Percentiles rank a stretch among this genome's conserved stretches.
Conservation (phyloP, 2,888 invertebrate species). For the Drosophila merina region DNA sequence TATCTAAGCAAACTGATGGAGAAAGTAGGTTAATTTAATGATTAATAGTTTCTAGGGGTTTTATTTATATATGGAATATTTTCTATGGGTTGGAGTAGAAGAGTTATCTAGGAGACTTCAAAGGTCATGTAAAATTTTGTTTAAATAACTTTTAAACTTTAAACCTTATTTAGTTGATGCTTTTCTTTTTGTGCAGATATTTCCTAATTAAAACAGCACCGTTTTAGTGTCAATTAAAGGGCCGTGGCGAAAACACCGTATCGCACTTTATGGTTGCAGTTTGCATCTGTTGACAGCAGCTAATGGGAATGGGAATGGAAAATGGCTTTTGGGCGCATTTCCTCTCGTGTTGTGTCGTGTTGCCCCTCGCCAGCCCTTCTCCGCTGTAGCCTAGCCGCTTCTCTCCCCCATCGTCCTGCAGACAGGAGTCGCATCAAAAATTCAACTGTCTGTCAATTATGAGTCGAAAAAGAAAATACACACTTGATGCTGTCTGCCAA, state of each 20-base stretch:
- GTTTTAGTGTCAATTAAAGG: constrained; percentile 59
- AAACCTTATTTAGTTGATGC: not conserved
- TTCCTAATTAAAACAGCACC: constrained; percentile 64
- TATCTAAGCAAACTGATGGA: not conserved
- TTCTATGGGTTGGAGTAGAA: not conserved
- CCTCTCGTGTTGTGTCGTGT: constrained; percentile 4
- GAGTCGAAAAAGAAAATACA: constrained; percentile 53
- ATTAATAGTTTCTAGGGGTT: not conserved
- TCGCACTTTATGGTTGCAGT: constrained; percentile 54
- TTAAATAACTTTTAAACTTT: not conserved
- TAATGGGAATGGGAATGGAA: constrained; percentile 11
- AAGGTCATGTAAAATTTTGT: not conserved
- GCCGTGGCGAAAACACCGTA: constrained; percentile 33
- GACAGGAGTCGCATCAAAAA: constrained; percentile 63
- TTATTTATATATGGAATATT: not conserved
- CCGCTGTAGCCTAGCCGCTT: not conserved
- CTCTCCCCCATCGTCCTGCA: constrained; percentile 26
- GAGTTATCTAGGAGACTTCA: not conserved
- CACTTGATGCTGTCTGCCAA: constrained; percentile 55
- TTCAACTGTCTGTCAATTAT: constrained; percentile 73
- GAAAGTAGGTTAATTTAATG: not conserved
- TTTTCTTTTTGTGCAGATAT: constrained; percentile 28
- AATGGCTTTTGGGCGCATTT: constrained; percentile 27
- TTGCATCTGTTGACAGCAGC: constrained; percentile 17
- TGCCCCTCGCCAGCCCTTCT: not conserved